A percentile compares a stretch with the other conserved stretches of the same genome.
phyloP scores from a whole-genome alignment of 2,888 invertebrate species.

The Nemapogon koenigi region DNA sequence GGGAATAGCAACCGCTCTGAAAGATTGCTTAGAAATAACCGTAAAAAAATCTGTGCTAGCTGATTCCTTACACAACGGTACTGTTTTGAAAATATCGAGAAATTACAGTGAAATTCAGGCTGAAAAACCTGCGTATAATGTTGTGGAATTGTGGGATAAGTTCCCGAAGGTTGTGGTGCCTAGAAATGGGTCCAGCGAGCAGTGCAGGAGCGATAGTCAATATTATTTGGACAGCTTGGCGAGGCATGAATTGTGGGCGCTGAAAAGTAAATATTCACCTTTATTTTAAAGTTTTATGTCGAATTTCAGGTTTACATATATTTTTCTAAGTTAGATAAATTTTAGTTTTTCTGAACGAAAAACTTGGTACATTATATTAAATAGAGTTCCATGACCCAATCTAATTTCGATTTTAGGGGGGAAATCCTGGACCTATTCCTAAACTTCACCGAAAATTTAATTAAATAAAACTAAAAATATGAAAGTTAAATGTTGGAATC shows the following conservation, averaged over 20 bases:
- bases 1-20: conserved; percentile 30
- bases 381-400: no score
- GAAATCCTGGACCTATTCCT: no score
- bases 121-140: conserved; percentile 30
- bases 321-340: no score
- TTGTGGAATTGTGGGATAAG: conserved; percentile 41
- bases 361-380: no score
- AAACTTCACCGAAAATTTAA: no score
- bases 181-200: conserved; percentile 46
- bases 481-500: no score
- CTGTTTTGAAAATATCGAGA: conserved; percentile 32
- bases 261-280: conserved; percentile 55
- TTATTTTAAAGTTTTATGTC: not conserved
- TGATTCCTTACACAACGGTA: conserved; percentile 38
- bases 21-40: conserved; percentile 53
- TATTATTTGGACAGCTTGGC: conserved; percentile 41
- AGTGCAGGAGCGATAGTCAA: conserved; percentile 48
- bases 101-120: conserved; percentile 30
- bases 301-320: no score
- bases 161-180: conserved; percentile 53
- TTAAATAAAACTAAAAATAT: no score
- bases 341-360: no score
- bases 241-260: conserved; percentile 54
- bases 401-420: no score
- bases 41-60: conserved; percentile 31